phyloP scores from a whole-genome alignment of 1,140 invertebrate genomes.

The Papilio polytes region DNA sequence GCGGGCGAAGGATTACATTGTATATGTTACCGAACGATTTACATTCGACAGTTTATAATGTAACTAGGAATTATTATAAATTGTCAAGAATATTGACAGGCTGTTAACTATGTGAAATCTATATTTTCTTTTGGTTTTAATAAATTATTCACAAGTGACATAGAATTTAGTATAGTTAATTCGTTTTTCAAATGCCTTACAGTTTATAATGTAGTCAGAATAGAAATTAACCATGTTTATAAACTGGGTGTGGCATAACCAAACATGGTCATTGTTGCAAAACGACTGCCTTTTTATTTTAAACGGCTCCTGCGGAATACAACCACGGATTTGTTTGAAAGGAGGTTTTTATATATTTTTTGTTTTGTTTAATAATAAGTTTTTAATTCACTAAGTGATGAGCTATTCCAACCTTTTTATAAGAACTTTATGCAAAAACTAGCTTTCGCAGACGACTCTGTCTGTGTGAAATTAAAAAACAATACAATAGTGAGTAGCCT shows the following conservation, averaged over 20 bases:
- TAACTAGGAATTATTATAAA: not conserved
- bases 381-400: slow-evolving; percentile 1
- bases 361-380: not conserved
- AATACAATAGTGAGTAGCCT: no score
- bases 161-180: no score
- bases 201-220: not conserved
- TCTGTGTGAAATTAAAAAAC: no score
- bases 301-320: slow-evolving; percentile 10
- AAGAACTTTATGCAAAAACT: no score
- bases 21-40: not conserved
- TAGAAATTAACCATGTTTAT: not conserved
- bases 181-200: not conserved
- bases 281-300: slow-evolving; percentile 11
- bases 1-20: not conserved
- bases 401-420: not conserved
- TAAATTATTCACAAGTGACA: no score
- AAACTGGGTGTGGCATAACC: not conserved
- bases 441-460: no score
- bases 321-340: not conserved
- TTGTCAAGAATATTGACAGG: not conserved
- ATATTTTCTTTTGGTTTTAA: no score
- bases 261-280: slow-evolving; percentile 14
- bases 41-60: not conserved
- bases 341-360: not conserved
- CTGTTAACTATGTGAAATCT: no score